Evolutionary conservation across 2,797 vertebrate species (phyloP).

Genomic region (Huso huso): DNA sequence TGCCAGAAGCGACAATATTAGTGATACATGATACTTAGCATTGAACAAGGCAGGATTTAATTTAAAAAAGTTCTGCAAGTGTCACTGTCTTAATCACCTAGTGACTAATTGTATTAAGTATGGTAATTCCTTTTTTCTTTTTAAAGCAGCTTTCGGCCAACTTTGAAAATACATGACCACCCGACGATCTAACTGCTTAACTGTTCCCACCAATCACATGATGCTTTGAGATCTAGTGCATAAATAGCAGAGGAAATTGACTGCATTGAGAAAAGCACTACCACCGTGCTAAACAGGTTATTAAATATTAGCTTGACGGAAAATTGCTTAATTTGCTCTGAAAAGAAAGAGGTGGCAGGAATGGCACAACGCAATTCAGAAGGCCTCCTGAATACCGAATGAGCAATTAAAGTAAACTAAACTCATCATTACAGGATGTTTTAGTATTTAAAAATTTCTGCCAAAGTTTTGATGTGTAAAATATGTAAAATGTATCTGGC

Average conservation of each 20-base stretch:
- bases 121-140: background rate
- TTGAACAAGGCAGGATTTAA: background rate
- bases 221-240: background rate
- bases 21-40: background rate
- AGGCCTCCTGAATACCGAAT: background rate
- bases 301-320: background rate
- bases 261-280: constrained; percentile 1
- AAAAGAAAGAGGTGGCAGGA: background rate
- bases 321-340: background rate
- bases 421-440: background rate
- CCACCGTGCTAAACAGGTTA: background rate
- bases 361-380: background rate
- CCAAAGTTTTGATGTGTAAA: background rate
- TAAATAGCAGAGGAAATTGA: too few species aligned
- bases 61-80: background rate
- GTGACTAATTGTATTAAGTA: background rate
- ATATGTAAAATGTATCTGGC: background rate
- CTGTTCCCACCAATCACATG: constrained; percentile 11
- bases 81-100: background rate
- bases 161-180: constrained; percentile 17
- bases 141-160: constrained; percentile 14
- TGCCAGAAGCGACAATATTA: background rate
- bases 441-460: constrained; percentile 4
- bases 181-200: constrained; percentile 11
- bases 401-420: constrained; percentile 5